These are phyloP conservation scores for Holacanthella duospinosa DNA, from an alignment of 2,888 invertebrate genomes.

Conservation along the genomic window DNA sequence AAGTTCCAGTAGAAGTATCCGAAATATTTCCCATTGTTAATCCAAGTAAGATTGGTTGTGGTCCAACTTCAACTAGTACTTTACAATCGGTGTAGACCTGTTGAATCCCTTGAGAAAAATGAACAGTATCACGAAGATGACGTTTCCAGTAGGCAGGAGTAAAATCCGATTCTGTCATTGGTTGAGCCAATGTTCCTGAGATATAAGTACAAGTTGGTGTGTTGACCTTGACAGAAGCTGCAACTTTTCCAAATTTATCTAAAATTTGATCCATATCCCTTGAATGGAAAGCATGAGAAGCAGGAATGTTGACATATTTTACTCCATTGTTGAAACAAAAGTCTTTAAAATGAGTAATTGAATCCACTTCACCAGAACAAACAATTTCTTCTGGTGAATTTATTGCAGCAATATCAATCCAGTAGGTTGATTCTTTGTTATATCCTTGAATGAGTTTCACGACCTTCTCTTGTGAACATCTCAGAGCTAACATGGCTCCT, in stretches of 20 bases:
- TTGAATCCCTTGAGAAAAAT: conserved; percentile 11
- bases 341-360: conserved; percentile 1
- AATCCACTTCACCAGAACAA: background rate
- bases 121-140: conserved; percentile 13
- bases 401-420: conserved; percentile 14
- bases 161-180: conserved; percentile 5
- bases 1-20: background rate
- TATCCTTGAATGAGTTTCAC: background rate
- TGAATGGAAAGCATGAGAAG: conserved; percentile 20
- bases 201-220: conserved; percentile 6
- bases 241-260: conserved; percentile 5
- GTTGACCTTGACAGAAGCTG: background rate
- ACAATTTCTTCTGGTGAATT: conserved; percentile 13
- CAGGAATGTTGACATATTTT: conserved; percentile 7
- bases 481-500: conserved; percentile 3
- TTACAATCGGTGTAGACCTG: background rate
- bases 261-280: conserved; percentile 14
- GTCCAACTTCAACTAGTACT: conserved; percentile 12
- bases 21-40: conserved; percentile 1
- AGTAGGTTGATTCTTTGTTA: background rate
- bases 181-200: conserved; percentile 9
- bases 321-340: conserved; percentile 10
- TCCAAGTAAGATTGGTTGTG: conserved; percentile 11
- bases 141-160: conserved; percentile 12
- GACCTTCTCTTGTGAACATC: background rate